Conservation (phyloP, 2,113 vertebrate genomes). For the Clarias gariepinus region DNA sequence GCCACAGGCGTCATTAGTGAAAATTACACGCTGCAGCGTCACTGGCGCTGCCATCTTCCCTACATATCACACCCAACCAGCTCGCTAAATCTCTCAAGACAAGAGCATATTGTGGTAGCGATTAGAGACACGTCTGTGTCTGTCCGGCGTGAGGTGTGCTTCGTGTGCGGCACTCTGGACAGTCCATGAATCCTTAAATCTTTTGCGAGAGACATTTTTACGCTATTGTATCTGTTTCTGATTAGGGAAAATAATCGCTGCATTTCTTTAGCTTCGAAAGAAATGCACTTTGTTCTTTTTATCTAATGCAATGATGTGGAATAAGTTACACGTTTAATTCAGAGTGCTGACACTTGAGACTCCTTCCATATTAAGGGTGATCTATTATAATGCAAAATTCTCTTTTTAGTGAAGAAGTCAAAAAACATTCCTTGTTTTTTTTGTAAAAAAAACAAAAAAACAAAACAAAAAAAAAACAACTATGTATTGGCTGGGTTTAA, state of each 20-base stretch:
- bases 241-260: neutral
- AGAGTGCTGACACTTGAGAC: neutral
- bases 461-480: too few species aligned
- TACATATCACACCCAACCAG: constrained; percentile 61
- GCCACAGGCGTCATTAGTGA: constrained; percentile 67
- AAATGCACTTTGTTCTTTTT: neutral
- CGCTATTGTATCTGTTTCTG: neutral
- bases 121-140: constrained; percentile 59
- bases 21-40: constrained; percentile 54
- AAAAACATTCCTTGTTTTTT: too few species aligned
- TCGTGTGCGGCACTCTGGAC: constrained; percentile 31
- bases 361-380: neutral
- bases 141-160: constrained; percentile 40
- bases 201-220: neutral
- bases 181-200: neutral
- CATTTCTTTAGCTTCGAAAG: neutral
- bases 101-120: constrained; percentile 65
- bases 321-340: neutral
- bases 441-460: too few species aligned
- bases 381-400: too few species aligned
- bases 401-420: too few species aligned
- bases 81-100: constrained; percentile 66
- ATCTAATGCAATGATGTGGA: neutral
- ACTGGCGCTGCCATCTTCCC: constrained; percentile 67
- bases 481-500: too few species aligned